Conservation (phyloP, 2,888 invertebrate genomes). For the Eupithecia dodoneata region DNA sequence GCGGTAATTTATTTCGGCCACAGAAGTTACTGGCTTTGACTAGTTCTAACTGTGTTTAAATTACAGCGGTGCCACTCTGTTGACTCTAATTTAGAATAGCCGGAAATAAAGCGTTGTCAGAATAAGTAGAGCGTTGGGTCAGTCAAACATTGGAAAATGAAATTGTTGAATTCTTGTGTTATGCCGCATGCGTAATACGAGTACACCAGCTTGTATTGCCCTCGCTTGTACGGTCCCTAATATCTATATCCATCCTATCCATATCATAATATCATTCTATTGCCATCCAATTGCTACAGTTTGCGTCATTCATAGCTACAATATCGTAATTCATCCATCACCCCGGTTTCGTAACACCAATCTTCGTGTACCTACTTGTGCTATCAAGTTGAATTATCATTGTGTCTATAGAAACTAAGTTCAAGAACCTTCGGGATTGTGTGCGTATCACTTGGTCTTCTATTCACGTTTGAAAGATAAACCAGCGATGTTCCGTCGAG, state of each 20-base stretch:
- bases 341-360: slow-evolving; percentile 19
- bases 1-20: slow-evolving; percentile 20
- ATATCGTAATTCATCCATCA: slow-evolving; percentile 24
- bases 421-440: slow-evolving; percentile 46
- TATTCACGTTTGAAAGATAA: slow-evolving; percentile 31
- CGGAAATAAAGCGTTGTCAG: slow-evolving; percentile 56
- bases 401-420: slow-evolving; percentile 45
- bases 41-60: slow-evolving; percentile 41
- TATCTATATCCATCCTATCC: too few species aligned
- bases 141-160: slow-evolving; percentile 32
- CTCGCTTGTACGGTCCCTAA: too few species aligned
- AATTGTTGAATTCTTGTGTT: slow-evolving; percentile 25
- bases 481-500: slow-evolving; percentile 6
- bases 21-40: slow-evolving; percentile 24
- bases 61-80: slow-evolving; percentile 40
- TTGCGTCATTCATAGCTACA: slow-evolving; percentile 26
- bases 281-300: slow-evolving; percentile 10
- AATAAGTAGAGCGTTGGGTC: slow-evolving; percentile 50
- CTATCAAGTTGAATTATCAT: slow-evolving; percentile 26
- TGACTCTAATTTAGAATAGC: slow-evolving; percentile 56
- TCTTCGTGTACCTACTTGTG: slow-evolving; percentile 13
- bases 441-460: slow-evolving; percentile 38
- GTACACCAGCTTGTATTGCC: slow-evolving; percentile 18
- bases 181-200: slow-evolving; percentile 24
- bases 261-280: slow-evolving; percentile 8